Conservation (phyloP, 2,797 vertebrate genomes). For the Philypnodon macrostomus region DNA sequence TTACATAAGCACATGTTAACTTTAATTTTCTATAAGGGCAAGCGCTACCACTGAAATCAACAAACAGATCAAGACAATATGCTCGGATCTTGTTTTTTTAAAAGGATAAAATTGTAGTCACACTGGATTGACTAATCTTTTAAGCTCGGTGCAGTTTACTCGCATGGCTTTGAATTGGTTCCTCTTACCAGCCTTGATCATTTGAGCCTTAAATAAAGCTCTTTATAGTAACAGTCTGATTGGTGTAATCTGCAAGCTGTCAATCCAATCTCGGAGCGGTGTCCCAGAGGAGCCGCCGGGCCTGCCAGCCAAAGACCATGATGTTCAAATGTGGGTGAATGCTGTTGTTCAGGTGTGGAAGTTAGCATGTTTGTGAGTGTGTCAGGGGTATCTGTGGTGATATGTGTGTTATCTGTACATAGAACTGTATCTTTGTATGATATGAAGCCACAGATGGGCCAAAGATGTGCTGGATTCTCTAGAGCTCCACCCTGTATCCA, state of each 20-base stretch:
- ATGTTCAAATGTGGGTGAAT: conserved; percentile 37
- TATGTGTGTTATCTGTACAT: conserved; percentile 15
- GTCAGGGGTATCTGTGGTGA: conserved; percentile 19
- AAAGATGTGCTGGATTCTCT: conserved; percentile 60
- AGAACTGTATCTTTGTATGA: conserved; percentile 35
- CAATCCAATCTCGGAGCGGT: conserved; percentile 51
- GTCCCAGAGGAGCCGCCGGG: conserved; percentile 40
- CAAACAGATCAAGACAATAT: conserved; percentile 62
- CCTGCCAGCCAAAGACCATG: conserved; percentile 22
- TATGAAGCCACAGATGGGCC: conserved; percentile 67
- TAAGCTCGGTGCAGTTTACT: conserved; percentile 68
- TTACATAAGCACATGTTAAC: conserved; percentile 44
- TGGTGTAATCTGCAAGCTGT: conserved; percentile 75
- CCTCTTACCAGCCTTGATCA: conserved; percentile 70
- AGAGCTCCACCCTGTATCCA: conserved; percentile 62
- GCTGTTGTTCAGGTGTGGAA: conserved; percentile 53
- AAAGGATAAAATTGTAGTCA: conserved; percentile 64
- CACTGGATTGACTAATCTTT: conserved; percentile 67
- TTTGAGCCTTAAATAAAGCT: conserved; percentile 73
- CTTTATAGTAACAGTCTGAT: conserved; percentile 66
- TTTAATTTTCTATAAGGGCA: conserved; percentile 51
- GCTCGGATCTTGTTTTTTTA: conserved; percentile 50
- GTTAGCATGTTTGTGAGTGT: conserved; percentile 33
- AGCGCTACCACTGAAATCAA: conserved; percentile 43
- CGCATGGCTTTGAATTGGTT: conserved; percentile 58